Base-by-base conservation (phyloP, 2,888 invertebrate species). In the Gymnoscelis rufifasciata region DNA sequence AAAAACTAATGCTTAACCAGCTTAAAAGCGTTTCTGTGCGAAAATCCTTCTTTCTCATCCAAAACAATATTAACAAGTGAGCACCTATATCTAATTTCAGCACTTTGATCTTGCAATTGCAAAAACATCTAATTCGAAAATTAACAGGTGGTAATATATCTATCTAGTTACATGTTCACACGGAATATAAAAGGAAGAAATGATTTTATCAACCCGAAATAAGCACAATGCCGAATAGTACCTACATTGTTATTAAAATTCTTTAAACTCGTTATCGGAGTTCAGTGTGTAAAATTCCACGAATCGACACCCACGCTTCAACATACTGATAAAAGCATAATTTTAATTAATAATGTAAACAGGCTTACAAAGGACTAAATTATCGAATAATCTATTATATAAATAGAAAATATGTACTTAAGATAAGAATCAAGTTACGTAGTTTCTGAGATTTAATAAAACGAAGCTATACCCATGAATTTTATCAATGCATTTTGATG, bases 401-500 rank as follows among this genome's bases (percentile, higher is more conserved):
- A 30, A 8, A 13, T 14, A 23, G 13, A 42, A 33, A 29, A 43
- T 19, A 23, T 7, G 8, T 29, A 27, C 39, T 26, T 19, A 40
- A 27, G 28, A 43, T 43, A 40, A 43, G 31, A 30, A 40, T 39
- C 28, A 33, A 5, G 14, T 38, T 29, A 7, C 14, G 14, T 15
- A 43, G 13, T 5, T 47, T 42, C 40, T 33, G 8, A 31, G 35
- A 48, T 52, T 50, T 47, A 50, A 43, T 58, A 60, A 46, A 55
- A 56, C 52, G 63, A 65, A 71, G 73, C 65, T 59, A 60, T 81
- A 58, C 62, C 57, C 71, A 75, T 66, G 74, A 75, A 72, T 26
- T 64, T 78, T 79, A 82, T 83, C 80, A 71, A 67, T 64, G 57
- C 62, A 55, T 67, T 71, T 68, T 62, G 62, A 70, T 67, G 64